These are phyloP conservation scores for Euproctis similis DNA, from an alignment of 2,888 invertebrate genomes.

Conservation along the genomic window DNA sequence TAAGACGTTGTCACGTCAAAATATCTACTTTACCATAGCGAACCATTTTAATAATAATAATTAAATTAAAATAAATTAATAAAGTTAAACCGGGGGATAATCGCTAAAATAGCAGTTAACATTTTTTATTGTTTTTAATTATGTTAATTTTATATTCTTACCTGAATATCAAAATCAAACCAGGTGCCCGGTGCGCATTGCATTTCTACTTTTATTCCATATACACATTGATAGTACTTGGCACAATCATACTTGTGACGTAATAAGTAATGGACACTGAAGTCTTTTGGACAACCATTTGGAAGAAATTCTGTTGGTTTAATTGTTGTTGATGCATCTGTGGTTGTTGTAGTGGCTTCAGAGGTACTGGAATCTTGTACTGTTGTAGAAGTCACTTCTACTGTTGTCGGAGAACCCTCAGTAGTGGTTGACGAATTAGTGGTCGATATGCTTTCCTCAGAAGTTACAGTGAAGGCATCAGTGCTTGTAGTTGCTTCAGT, in stretches of 20 bases:
- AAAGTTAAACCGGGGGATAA: too few species aligned
- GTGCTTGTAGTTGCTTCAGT: not conserved
- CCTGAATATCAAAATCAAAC: constrained; percentile 37
- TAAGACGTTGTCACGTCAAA: too few species aligned
- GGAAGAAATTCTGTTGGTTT: not conserved
- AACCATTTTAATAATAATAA: too few species aligned
- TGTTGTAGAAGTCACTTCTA: too few species aligned
- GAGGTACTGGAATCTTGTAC: not conserved
- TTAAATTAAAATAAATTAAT: too few species aligned
- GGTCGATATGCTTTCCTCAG: not conserved
- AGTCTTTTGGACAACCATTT: constrained; percentile 36
- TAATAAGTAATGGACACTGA: constrained; percentile 28
- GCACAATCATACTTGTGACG: constrained; percentile 41
- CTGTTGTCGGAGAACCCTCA: not conserved
- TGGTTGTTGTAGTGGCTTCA: not conserved
- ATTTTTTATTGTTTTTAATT: too few species aligned
- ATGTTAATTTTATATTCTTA: too few species aligned
- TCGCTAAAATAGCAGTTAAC: too few species aligned
- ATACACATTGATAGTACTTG: constrained; percentile 35
- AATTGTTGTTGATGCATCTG: not conserved
- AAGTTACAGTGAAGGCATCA: not conserved
- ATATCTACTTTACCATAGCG: too few species aligned
- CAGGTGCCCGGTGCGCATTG: constrained; percentile 29
- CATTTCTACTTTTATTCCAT: constrained; percentile 29
- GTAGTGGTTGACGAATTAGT: not conserved